Conservation (phyloP, 2,113 vertebrate species). For the Pavo muticus region DNA sequence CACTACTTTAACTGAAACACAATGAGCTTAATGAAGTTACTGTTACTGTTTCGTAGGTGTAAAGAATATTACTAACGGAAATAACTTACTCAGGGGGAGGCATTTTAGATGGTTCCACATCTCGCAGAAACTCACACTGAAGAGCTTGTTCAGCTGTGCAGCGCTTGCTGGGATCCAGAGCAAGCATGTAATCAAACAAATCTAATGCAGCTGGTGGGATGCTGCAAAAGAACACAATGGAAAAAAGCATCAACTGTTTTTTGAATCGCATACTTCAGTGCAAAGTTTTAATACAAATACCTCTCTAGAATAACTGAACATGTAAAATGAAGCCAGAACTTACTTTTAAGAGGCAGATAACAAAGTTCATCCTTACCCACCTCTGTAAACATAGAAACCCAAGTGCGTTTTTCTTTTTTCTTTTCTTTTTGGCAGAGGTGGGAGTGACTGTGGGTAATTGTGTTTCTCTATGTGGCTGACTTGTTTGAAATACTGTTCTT, state of each 20-base stretch:
- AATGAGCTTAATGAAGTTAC: background rate
- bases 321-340: background rate
- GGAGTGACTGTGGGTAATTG: background rate
- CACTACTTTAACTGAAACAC: background rate
- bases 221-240: constrained; percentile 65
- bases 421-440: background rate
- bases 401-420: background rate
- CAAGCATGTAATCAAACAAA: constrained; percentile 97
- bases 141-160: constrained; percentile 96
- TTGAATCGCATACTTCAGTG: background rate
- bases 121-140: constrained; percentile 93
- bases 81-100: constrained; percentile 94
- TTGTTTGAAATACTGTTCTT: background rate
- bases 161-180: constrained; percentile 95
- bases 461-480: background rate
- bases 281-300: background rate
- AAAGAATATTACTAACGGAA: background rate
- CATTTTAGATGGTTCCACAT: constrained; percentile 97
- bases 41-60: fast-evolving
- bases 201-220: constrained; percentile 93
- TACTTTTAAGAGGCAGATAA: background rate
- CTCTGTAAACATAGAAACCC: background rate
- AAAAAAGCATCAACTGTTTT: background rate
- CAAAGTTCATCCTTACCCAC: background rate
- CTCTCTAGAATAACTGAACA: background rate